Evolutionary conservation across 2,888 invertebrate genomes (phyloP).

Genomic region (Bombylius major): DNA sequence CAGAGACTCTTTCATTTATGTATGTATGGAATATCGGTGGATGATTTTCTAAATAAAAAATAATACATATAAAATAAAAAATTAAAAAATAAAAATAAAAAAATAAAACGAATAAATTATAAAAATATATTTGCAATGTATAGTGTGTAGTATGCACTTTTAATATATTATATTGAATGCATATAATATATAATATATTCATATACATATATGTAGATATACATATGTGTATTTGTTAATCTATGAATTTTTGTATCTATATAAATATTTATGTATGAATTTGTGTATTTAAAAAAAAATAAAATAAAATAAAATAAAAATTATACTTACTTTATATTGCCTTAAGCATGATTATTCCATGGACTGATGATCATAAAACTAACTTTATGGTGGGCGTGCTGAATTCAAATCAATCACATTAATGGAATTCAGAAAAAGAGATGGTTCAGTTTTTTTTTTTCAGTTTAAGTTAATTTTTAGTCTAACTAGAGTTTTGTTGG

Average conservation of each 20-base stretch:
- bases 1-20: neutral
- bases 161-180: no score
- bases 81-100: neutral
- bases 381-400: slow-evolving; percentile 11
- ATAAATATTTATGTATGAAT: neutral
- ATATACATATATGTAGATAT: no score
- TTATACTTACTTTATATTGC: slow-evolving; percentile 4
- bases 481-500: no score
- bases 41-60: neutral
- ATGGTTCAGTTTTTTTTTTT: neutral
- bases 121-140: no score
- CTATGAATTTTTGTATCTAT: neutral
- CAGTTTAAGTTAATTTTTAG: neutral
- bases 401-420: slow-evolving; percentile 11
- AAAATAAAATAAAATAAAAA: neutral
- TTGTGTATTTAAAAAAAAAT: neutral
- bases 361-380: slow-evolving; percentile 8
- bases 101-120: no score
- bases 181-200: no score
- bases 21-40: neutral
- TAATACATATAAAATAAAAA: neutral
- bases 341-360: slow-evolving; percentile 6
- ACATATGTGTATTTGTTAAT: no score
- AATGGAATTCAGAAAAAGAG: slow-evolving; percentile 6
- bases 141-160: no score